Evolutionary conservation across 2,113 vertebrate genomes (phyloP).

Genomic region (Myanophis thanlyinensis): DNA sequence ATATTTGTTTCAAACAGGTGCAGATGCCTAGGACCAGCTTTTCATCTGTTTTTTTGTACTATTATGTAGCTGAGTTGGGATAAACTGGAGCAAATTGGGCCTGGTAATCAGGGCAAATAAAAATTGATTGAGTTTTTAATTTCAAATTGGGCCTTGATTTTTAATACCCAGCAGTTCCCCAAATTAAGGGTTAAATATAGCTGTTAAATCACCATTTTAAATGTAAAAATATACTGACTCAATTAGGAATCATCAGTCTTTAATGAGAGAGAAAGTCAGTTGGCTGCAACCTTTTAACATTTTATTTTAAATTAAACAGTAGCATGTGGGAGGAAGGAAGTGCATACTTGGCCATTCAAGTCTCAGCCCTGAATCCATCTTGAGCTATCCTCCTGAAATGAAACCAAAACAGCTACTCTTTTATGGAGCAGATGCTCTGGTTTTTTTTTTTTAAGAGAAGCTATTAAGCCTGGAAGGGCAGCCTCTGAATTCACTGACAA

Average conservation of each 20-base stretch:
- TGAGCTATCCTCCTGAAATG: too few relatives aligned
- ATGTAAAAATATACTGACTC: slow-evolving; percentile 40
- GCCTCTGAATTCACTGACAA: background rate
- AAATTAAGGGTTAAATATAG: slow-evolving; percentile 41
- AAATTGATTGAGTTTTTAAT: slow-evolving; percentile 39
- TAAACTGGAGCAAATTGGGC: slow-evolving; percentile 15
- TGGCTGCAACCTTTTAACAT: slow-evolving; percentile 16
- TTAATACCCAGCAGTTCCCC: slow-evolving; percentile 31
- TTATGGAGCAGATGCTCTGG: background rate
- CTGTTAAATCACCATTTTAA: slow-evolving; percentile 35
- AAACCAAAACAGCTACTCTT: background rate
- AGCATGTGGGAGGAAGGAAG: background rate
- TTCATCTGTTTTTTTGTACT: background rate
- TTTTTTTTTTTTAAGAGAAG: background rate
- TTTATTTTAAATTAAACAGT: slow-evolving; percentile 20
- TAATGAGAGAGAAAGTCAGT: slow-evolving; percentile 28
- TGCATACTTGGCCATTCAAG: background rate
- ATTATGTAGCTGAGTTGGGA: background rate
- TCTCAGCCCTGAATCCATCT: background rate
- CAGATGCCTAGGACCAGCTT: background rate
- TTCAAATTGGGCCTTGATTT: slow-evolving; percentile 38
- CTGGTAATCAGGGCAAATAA: slow-evolving; percentile 30
- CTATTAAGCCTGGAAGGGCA: background rate
- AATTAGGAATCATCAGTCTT: slow-evolving; percentile 32
- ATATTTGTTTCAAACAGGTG: background rate